Evolutionary conservation across 1,140 invertebrate species (phyloP).

Genomic region (Zaprionus inermis): DNA sequence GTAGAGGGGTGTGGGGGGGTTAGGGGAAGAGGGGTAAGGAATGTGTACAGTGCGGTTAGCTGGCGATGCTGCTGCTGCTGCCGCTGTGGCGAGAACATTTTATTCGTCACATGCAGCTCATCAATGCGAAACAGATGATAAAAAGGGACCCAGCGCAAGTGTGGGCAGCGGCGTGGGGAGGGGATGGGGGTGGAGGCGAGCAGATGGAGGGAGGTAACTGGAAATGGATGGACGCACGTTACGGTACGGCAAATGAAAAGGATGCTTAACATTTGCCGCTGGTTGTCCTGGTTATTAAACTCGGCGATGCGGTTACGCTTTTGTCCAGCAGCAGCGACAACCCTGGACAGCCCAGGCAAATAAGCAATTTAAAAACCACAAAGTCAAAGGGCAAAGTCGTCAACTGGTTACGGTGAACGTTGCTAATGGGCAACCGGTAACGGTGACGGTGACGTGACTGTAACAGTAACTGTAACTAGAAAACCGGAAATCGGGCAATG

Average conservation of each 20-base stretch:
- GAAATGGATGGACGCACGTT: background rate
- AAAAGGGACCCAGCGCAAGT: background rate
- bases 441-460: background rate
- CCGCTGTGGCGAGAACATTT: conserved; percentile 20
- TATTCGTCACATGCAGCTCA: conserved; percentile 51
- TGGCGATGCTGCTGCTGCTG: background rate
- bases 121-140: conserved; percentile 40
- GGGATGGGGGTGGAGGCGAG: too few relatives aligned
- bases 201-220: background rate
- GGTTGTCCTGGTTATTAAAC: conserved; percentile 66
- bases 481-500: background rate
- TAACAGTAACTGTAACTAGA: background rate
- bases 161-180: background rate
- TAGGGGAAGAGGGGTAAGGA: background rate
- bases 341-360: conserved; percentile 34
- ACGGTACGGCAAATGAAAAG: background rate
- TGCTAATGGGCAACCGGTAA: background rate
- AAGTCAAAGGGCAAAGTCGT: conserved; percentile 38
- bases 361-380: conserved; percentile 75
- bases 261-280: conserved; percentile 27
- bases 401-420: conserved; percentile 1
- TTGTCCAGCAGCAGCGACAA: conserved; percentile 7
- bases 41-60: conserved; percentile 21
- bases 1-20: background rate
- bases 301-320: conserved; percentile 38